Evolutionary conservation across 1,140 invertebrate species (phyloP), one percentile per base, ranked within the genome.

Genomic region (Papilio aristodemus): DNA sequence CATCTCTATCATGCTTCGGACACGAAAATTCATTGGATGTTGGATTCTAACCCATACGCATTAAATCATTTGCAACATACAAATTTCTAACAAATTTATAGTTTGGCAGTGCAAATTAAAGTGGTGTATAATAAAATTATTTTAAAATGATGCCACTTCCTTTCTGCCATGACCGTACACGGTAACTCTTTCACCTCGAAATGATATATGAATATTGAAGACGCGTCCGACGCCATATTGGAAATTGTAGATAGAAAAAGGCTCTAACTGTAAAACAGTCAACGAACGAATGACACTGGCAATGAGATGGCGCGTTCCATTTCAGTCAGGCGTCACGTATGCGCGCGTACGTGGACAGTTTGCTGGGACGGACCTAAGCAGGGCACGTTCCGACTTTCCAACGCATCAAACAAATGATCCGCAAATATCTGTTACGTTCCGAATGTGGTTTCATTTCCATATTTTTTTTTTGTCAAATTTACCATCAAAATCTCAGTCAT

Each of bases 221-320:
- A 39, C 84, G 77, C 81, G 84, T 87, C 64, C 73, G 60, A 50
- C 37, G 39, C 85, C 85, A 81, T 87, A 77, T 81, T 74, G 32
- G 73, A 72, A 71, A 73, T 74, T 71, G 72, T 72, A 74, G 75
- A 78, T 83, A 79, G 78, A 82, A 82, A 84, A 81, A 81, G 82
- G 78, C 71, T 68, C 78, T 87, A 85, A 84, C 81, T 86, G 85
- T 90, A 85, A 86, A 88, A 79, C 80, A 82, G 84, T 82, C 80
- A 83, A 85, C 83, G 81, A 74, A 77, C 81, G 81, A 81, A 69
- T 82, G 85, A 83, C 84, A 87, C 84, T 86, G 81, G 80, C 84
- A 87, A 84, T 86, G 86, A 86, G 73, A 68, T 75, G 82, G 74
- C 70, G 67, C 70, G 73, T 80, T 80, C 87, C 82, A 74, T 85